Evolutionary conservation across 2,113 vertebrate genomes (phyloP).

Genomic region (Pionites leucogaster): DNA sequence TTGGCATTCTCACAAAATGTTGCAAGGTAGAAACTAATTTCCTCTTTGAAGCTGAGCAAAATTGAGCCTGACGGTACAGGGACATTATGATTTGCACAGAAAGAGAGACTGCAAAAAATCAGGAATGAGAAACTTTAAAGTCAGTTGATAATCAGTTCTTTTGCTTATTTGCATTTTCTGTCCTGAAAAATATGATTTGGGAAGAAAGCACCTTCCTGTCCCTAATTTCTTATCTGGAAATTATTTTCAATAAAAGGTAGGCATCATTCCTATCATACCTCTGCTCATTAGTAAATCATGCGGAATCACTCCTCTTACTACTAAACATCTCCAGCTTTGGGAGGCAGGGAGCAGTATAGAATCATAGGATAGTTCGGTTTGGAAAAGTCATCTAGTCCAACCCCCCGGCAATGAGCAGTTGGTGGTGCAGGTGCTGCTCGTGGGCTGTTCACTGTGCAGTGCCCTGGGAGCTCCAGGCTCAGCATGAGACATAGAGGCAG

Average conservation of each 20-base stretch:
- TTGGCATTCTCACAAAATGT: neutral
- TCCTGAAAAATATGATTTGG: neutral
- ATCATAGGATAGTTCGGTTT: neutral
- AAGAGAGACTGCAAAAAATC: neutral
- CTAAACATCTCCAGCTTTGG: neutral
- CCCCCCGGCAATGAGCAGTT: neutral
- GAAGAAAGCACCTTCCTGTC: neutral
- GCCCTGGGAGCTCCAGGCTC: neutral
- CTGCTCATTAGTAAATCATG: neutral
- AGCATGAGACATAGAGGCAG: rapidly evolving
- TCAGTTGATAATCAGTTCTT: neutral
- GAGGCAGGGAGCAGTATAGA: neutral
- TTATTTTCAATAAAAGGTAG: neutral
- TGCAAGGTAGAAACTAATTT: neutral
- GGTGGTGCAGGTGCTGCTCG: neutral
- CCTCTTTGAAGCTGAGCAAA: neutral
- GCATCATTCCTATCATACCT: neutral
- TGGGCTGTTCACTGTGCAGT: rapidly evolving
- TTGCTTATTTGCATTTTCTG: neutral
- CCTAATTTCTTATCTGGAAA: neutral
- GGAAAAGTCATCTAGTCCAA: neutral
- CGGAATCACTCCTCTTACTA: neutral
- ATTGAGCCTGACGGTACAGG: neutral
- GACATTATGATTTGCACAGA: neutral
- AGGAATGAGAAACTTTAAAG: neutral